Base-by-base conservation (phyloP, 2,888 invertebrate species). In the Scaptomyza cyrtandrae region DNA sequence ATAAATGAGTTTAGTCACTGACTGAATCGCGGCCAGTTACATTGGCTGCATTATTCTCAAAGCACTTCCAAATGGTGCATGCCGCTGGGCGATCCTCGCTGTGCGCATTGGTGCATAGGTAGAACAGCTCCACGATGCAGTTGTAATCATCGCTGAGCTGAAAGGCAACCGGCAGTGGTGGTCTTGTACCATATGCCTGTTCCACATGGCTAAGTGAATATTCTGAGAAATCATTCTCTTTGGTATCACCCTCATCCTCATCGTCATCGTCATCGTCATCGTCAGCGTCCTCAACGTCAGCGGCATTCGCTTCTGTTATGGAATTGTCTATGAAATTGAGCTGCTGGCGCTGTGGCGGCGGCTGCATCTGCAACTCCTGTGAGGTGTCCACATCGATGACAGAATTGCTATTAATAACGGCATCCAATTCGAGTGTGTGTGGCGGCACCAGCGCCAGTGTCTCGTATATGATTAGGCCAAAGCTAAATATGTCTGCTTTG, bases 401-500 rank as follows among this genome's bases (percentile, higher is more conserved):
- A 0, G 43, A 48, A 53, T 52, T 59, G 31, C 63, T 76, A 5
- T 66, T 55, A 6, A 78, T 61, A 13, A 60, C 80, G 10, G 71
- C 71, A 10, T 80, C 70, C 73, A 84, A 80, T 50, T 89, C 82
- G 13, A 93, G 92, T 0, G 93, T 90, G 86, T 96, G 95, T 0
- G 97, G 97, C 0, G 95, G 94, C 55, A 93, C 93, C 3, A 97
- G 92, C 0, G 96, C 94, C 90, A 97, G 92, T 94, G 96, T 97
- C 93, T 97, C 97, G 94, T 96, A 97, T 29, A 97, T 89, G 0
- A 95, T 94, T 10, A 97, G 93, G 0, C 97, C 97, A 72, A 95
- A 95, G 2, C 97, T 93, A 93, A 96, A 97, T 50, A 97, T 94
- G 88, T 97, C 97, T 0, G 96, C 95, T 91, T 96, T 96, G 78